These are phyloP conservation scores for Hemitrygon akajei DNA, from an alignment of 2,797 vertebrate species.

Conservation along the genomic window DNA sequence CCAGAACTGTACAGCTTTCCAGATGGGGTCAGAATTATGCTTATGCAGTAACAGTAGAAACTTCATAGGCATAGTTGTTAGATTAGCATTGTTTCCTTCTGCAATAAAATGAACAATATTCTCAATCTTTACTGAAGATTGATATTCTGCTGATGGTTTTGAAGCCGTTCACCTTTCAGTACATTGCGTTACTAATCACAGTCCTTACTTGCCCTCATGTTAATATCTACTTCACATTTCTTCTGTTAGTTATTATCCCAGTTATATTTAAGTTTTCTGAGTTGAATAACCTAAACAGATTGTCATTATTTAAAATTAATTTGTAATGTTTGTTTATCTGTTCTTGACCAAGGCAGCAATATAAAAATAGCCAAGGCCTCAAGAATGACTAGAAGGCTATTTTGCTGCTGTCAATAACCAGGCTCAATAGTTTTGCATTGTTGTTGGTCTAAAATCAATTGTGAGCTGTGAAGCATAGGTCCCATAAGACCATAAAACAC, in stretches of 20 bases:
- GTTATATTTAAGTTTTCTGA: background rate
- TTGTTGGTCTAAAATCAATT: background rate
- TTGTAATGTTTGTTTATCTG: too few species aligned
- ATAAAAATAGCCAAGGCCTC: background rate
- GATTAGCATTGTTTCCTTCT: background rate
- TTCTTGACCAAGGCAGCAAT: background rate
- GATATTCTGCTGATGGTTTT: background rate
- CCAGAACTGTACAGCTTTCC: background rate
- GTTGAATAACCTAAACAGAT: background rate
- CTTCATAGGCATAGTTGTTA: too few species aligned
- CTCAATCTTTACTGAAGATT: background rate
- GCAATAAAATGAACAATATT: background rate
- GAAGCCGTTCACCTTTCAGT: background rate
- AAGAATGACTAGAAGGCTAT: background rate
- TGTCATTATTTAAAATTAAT: background rate
- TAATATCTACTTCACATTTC: background rate
- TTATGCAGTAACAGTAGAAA: background rate
- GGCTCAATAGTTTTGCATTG: background rate
- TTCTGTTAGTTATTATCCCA: background rate
- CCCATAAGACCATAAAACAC: too few species aligned
- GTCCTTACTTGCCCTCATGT: background rate
- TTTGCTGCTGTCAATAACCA: background rate
- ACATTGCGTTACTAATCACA: background rate
- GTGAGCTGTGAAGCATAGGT: background rate
- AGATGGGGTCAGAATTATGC: background rate